These are phyloP conservation scores for Chloropsis hardwickii DNA, from an alignment of 2,113 vertebrate species.

Conservation along the genomic window DNA sequence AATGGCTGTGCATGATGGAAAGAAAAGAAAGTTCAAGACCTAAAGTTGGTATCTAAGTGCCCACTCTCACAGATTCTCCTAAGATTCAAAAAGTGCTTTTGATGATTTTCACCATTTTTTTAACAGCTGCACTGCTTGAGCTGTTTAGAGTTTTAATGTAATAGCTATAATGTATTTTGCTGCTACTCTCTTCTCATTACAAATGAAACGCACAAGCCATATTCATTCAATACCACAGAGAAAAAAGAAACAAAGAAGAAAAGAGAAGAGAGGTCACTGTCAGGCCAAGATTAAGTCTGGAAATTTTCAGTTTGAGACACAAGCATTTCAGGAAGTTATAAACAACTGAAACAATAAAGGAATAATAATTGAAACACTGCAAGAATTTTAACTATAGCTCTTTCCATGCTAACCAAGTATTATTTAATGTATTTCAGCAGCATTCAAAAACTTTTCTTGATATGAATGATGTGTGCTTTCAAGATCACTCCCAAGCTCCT, in stretches of 20 bases:
- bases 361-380: neutral
- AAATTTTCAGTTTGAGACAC: conserved; percentile 9
- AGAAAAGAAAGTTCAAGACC: neutral
- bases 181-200: neutral
- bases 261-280: neutral
- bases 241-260: conserved; percentile 12
- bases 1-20: neutral
- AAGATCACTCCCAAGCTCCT: neutral
- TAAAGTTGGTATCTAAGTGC: neutral
- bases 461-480: neutral
- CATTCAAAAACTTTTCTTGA: neutral
- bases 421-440: neutral
- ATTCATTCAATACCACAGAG: neutral
- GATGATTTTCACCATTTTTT: neutral
- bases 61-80: neutral
- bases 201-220: neutral
- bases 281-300: conserved; percentile 43
- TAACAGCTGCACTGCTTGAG: neutral
- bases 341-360: conserved; percentile 22
- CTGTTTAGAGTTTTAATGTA: neutral
- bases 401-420: neutral
- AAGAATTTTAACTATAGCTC: neutral
- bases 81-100: neutral
- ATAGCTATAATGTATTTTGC: neutral
- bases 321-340: conserved; percentile 27